These are phyloP conservation scores for Ibycter americanus DNA, from an alignment of 2,797 vertebrate species.

Conservation along the genomic window DNA sequence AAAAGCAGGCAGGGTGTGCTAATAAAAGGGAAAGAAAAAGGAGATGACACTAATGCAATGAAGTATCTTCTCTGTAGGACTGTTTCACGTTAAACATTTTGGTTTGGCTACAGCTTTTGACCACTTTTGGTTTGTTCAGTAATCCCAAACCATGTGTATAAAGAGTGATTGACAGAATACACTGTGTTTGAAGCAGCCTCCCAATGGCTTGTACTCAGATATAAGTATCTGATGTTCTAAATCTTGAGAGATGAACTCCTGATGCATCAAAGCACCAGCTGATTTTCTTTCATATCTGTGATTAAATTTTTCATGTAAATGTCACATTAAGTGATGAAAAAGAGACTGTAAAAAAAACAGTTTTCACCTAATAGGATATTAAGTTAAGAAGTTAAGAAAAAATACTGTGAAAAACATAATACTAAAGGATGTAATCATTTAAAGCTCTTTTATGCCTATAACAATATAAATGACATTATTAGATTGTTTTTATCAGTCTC, in stretches of 20 bases:
- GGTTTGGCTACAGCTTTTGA: not conserved
- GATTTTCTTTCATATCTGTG: not conserved
- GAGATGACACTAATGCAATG: fast-evolving
- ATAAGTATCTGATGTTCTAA: not conserved
- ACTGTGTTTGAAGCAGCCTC: not conserved
- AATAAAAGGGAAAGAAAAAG: not conserved
- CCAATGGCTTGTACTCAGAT: not conserved
- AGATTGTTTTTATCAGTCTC: not conserved
- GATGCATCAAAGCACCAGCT: not conserved
- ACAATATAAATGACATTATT: not conserved
- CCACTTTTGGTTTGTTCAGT: not conserved
- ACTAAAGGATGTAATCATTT: not conserved
- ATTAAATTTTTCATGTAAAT: not conserved
- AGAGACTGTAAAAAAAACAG: fast-evolving
- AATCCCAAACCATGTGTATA: not conserved
- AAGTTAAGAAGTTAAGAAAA: not conserved
- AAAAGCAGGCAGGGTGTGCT: not conserved
- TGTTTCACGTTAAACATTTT: not conserved
- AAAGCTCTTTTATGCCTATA: not conserved
- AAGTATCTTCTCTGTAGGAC: not conserved
- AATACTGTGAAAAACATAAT: not conserved
- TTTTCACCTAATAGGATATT: not conserved
- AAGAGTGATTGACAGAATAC: not conserved
- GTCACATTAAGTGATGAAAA: not conserved
- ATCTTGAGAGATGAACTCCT: not conserved